These are phyloP conservation scores for Octonoba sinensis DNA, from an alignment of 2,888 invertebrate genomes.

Conservation along the genomic window DNA sequence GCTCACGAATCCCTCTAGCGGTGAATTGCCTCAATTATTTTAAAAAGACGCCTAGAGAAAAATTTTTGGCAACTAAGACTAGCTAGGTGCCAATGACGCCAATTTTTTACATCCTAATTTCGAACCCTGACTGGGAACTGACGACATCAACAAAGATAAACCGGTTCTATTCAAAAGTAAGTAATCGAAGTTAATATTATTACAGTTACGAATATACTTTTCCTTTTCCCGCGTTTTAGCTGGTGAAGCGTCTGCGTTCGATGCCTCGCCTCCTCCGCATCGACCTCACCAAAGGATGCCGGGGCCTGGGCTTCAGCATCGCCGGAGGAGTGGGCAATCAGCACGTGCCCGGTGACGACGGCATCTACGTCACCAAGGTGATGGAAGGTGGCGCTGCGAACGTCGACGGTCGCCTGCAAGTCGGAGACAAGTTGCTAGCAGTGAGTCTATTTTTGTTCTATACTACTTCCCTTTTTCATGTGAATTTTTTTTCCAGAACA, in stretches of 20 bases:
- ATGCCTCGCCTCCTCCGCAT: slow-evolving; percentile 40
- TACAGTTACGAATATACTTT: too few relatives aligned
- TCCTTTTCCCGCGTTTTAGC: slow-evolving; percentile 90
- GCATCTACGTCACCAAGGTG: slow-evolving; percentile 97
- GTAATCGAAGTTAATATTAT: too few relatives aligned
- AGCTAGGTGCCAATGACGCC: too few relatives aligned
- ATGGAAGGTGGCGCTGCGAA: slow-evolving; percentile 96
- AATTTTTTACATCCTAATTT: too few relatives aligned
- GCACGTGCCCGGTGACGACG: slow-evolving; percentile 85
- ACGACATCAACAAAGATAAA: too few relatives aligned
- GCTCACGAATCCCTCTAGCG: too few relatives aligned
- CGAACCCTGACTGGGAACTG: not conserved
- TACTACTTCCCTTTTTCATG: too few relatives aligned
- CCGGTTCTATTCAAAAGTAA: too few relatives aligned
- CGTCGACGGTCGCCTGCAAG: slow-evolving; percentile 85
- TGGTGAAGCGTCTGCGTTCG: slow-evolving; percentile 69
- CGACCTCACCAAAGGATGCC: slow-evolving; percentile 76
- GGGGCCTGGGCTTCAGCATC: slow-evolving; percentile 98
- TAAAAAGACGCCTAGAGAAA: too few relatives aligned
- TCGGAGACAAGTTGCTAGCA: slow-evolving; percentile 61
- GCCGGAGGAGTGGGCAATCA: slow-evolving; percentile 98
- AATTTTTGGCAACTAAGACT: too few relatives aligned
- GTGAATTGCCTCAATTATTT: too few relatives aligned
- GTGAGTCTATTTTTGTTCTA: slow-evolving; percentile 15
- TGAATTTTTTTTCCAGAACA: too few relatives aligned